phyloP scores from a whole-genome alignment of 2,888 invertebrate species.

The Cephus pygmeus region DNA sequence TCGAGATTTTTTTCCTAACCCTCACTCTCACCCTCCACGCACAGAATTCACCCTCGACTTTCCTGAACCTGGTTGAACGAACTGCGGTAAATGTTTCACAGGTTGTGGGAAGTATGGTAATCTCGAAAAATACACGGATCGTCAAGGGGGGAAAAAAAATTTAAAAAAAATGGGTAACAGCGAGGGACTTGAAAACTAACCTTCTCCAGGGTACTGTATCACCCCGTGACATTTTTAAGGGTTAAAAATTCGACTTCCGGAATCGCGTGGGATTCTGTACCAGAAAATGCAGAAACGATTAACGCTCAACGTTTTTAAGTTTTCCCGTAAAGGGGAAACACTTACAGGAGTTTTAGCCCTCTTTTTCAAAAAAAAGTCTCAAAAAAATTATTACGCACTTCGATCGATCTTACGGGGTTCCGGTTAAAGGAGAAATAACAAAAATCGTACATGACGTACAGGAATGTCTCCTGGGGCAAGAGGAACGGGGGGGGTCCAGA shows the following conservation, averaged over 20 bases:
- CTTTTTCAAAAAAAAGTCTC: neutral
- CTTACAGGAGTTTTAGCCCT: neutral
- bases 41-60: neutral
- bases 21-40: neutral
- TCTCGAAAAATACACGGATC: slow-evolving; percentile 16
- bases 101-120: slow-evolving; percentile 30
- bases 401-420: slow-evolving; percentile 5
- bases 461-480: slow-evolving; percentile 12
- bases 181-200: neutral
- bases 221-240: neutral
- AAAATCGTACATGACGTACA: slow-evolving; percentile 9
- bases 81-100: slow-evolving; percentile 23
- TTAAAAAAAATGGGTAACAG: neutral
- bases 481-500: neutral
- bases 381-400: neutral
- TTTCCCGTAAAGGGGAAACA: neutral
- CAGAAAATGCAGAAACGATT: neutral
- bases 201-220: neutral
- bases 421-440: slow-evolving; percentile 8
- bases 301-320: neutral
- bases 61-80: neutral
- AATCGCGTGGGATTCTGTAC: neutral
- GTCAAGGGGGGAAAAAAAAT: neutral
- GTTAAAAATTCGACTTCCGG: neutral
- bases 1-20: neutral